A percentile compares a stretch with the other conserved stretches of the same genome.
phyloP scores from a whole-genome alignment of 2,113 vertebrate genomes.

The Aleadryas rufinucha region DNA sequence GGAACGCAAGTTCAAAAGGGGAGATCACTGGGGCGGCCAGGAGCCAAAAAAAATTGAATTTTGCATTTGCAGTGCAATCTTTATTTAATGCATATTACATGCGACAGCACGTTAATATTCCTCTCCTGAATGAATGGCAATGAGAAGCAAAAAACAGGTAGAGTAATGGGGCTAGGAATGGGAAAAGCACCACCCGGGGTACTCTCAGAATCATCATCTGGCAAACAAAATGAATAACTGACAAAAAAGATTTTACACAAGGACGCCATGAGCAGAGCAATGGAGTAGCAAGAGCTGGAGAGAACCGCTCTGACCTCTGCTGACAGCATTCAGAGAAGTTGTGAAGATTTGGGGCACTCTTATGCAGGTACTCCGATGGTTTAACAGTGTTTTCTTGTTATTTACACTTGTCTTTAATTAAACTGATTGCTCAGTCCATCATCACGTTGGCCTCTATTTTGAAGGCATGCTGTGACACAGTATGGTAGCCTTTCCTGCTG shows the following conservation, averaged over 20 bases:
- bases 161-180: neutral
- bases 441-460: neutral
- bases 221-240: neutral
- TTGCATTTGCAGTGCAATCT: neutral
- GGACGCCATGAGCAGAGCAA: neutral
- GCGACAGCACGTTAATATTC: neutral
- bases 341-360: neutral
- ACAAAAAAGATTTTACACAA: neutral
- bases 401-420: neutral
- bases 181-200: neutral
- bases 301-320: neutral
- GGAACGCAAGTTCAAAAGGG: neutral
- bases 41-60: neutral
- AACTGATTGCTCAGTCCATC: neutral
- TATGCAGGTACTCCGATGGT: neutral
- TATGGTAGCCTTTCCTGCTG: neutral
- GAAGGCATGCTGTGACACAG: neutral
- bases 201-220: neutral
- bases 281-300: accelerated
- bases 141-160: neutral
- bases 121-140: neutral
- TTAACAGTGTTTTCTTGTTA: neutral
- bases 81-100: neutral
- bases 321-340: neutral
- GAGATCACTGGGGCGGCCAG: neutral